A percentile compares a stretch with the other conserved stretches of the same genome.
Evolutionary conservation across 2,113 vertebrate species (phyloP).

Genomic region (Kryptolebias marmoratus): DNA sequence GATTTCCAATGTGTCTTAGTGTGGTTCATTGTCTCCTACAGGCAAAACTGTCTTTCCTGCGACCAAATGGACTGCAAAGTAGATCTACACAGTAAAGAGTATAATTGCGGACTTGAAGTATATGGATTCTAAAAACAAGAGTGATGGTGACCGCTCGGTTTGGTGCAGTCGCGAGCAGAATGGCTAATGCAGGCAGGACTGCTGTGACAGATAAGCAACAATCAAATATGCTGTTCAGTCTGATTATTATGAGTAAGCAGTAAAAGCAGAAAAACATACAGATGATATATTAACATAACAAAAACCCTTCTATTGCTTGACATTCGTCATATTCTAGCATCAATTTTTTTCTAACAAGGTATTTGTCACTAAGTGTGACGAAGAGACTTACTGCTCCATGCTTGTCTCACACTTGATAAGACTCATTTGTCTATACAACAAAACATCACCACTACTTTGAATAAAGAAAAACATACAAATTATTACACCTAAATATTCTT

Average conservation of each 20-base stretch:
- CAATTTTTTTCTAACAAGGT: background rate
- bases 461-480: conserved; percentile 1
- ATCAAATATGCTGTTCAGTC: conserved; percentile 17
- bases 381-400: background rate
- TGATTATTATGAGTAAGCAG: conserved; percentile 7
- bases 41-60: conserved; percentile 1
- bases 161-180: too few species aligned
- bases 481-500: background rate
- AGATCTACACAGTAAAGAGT: conserved; percentile 27
- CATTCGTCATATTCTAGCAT: background rate
- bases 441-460: background rate
- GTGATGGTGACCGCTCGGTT: conserved; percentile 1
- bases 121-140: conserved; percentile 34
- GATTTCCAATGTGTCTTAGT: conserved; percentile 4
- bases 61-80: background rate
- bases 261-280: conserved; percentile 4
- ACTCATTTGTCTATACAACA: background rate
- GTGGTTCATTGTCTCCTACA: background rate
- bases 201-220: conserved; percentile 2
- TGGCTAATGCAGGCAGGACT: conserved; percentile 9
- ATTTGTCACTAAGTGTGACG: background rate
- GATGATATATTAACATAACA: conserved; percentile 1
- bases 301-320: background rate
- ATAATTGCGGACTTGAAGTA: conserved; percentile 22
- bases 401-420: background rate